A percentile compares a stretch with the other conserved stretches of the same genome.
Evolutionary conservation across 2,797 vertebrate genomes (phyloP).

Genomic region (Platalea minor): DNA sequence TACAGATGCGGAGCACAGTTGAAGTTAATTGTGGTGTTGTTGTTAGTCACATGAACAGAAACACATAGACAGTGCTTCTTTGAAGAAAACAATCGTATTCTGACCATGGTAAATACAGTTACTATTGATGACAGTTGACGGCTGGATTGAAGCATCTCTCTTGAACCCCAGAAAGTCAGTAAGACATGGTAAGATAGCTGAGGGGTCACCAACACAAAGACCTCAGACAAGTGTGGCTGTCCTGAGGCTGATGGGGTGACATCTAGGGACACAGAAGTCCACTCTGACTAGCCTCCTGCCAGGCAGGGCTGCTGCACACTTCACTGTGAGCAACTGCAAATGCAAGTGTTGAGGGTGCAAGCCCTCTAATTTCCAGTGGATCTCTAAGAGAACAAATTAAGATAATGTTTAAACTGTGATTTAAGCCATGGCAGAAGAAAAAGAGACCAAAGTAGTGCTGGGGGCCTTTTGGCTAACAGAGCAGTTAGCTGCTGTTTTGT

Average conservation of each 20-base stretch:
- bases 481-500: not conserved
- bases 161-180: not conserved
- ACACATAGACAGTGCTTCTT: not conserved
- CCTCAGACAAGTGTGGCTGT: not conserved
- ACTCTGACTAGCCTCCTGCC: not conserved
- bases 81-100: not conserved
- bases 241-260: accelerated
- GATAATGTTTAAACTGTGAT: not conserved
- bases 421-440: not conserved
- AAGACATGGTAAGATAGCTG: not conserved
- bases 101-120: not conserved
- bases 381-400: not conserved
- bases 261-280: not conserved
- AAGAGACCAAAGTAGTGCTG: not conserved
- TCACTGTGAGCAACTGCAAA: not conserved
- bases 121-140: not conserved
- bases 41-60: not conserved
- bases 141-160: not conserved
- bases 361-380: not conserved
- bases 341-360: not conserved
- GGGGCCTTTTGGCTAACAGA: not conserved
- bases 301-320: not conserved
- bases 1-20: not conserved
- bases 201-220: not conserved
- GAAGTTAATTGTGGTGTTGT: not conserved